Evolutionary conservation across 2,113 vertebrate species (phyloP), one percentile per base, ranked within the genome.

Genomic region (Myotis lucifugus): DNA sequence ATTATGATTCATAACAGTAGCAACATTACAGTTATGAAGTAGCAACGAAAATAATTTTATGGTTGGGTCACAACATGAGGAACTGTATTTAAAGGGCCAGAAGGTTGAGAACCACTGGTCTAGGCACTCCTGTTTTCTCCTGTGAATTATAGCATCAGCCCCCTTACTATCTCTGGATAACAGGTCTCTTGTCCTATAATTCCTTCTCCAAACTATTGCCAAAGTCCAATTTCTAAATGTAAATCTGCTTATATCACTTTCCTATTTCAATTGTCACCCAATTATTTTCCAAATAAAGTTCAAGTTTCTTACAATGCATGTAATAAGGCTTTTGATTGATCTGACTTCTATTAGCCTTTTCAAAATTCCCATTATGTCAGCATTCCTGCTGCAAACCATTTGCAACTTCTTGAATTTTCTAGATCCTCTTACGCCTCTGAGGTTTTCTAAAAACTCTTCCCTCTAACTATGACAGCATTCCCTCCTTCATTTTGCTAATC

Each of bases 381-480:
- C 21, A 69, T 73, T 88, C 25, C 72, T 78, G 13, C 54, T 34
- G 59, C 23, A 95, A 79, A 85, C 23, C 67, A 81, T 77, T 84
- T 93, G 19, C 23, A 86, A 70, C 88, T 85, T 37, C 52, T 88
- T 76, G 21, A 91, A 54, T 93, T 96, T 11, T 77, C 52, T 21
- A 67, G 27, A 17, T 78, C 77, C 29, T 93, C 29, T 81, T 66
- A 52, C 27, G 46, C 13, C 27, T 83, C 52, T 76, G 59, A 25
- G 23, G 27, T 54, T 92, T 25, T 82, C 50, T 21, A 70, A 85
- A 91, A 88, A 32, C 18, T 46, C 2, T 69, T 67, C 23, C 14
- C 23, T 82, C 17, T 69, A 15, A 10, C 13, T 82, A 54, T 61
- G 12, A 70, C 37, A 82, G 23, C 18, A 77, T 52, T 73, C 29